Percentiles rank a stretch among this genome's conserved stretches.
Conservation (phyloP, 2,888 invertebrate species). For the Chalcis sispes region DNA sequence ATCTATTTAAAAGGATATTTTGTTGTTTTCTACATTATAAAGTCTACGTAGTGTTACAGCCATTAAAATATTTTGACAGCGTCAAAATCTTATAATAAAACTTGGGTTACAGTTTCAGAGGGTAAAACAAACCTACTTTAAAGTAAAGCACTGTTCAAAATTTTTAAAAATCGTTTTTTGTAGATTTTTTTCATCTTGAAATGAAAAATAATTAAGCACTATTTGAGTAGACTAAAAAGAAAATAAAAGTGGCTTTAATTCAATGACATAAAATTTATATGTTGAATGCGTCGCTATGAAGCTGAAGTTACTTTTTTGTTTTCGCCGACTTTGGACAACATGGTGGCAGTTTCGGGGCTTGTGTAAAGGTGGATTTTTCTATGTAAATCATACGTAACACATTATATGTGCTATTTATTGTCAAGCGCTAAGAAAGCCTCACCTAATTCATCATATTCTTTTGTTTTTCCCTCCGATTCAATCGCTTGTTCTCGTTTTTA, state of each 20-base stretch:
- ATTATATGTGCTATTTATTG: conserved; percentile 26
- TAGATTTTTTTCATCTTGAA: neutral
- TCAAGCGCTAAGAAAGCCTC: conserved; percentile 34
- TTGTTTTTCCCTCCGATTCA: neutral
- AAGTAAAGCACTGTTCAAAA: conserved; percentile 9
- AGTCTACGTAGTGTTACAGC: conserved; percentile 72
- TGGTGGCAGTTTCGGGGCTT: conserved; percentile 44
- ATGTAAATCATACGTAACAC: neutral
- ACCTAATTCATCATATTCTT: neutral
- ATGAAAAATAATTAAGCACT: conserved; percentile 17
- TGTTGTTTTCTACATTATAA: conserved; percentile 71
- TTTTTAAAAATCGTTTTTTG: conserved; percentile 2
- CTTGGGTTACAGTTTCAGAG: conserved; percentile 14
- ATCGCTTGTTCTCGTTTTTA: conserved; percentile 2
- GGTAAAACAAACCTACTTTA: neutral
- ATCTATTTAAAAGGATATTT: conserved; percentile 66
- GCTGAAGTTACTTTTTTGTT: conserved; percentile 7
- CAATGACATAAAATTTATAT: conserved; percentile 4
- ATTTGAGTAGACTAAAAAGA: neutral
- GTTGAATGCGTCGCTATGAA: conserved; percentile 9
- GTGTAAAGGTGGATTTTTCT: conserved; percentile 11
- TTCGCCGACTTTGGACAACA: conserved; percentile 55
- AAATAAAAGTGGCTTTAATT: conserved; percentile 28
- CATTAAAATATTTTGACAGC: conserved; percentile 60
- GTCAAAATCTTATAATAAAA: conserved; percentile 51